Conservation (phyloP, 2,113 vertebrate species). For the Murina feae region DNA sequence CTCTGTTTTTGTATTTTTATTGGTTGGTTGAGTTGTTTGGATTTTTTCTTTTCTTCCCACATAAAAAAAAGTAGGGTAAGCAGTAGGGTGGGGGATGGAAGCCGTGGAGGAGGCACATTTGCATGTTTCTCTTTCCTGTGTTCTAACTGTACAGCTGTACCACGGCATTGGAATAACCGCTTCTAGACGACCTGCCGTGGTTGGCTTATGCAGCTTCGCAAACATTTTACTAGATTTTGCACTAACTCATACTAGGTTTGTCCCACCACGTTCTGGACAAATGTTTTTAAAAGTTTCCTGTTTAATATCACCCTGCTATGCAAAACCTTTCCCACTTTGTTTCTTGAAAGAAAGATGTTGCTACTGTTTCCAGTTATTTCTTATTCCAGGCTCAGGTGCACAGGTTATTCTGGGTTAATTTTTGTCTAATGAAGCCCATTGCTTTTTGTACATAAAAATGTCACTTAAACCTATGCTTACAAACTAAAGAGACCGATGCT, state of each 20-base stretch:
- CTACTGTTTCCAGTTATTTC: conserved; percentile 75
- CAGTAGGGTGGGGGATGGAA: neutral
- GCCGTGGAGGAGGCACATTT: neutral
- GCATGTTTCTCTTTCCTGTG: conserved; percentile 23
- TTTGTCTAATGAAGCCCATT: conserved; percentile 69
- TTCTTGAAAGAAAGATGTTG: conserved; percentile 72
- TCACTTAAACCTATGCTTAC: conserved; percentile 75
- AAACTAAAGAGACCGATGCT: conserved; percentile 73
- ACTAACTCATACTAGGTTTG: conserved; percentile 75
- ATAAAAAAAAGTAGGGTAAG: neutral
- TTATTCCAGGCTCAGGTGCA: conserved; percentile 83
- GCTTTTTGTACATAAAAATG: conserved; percentile 78
- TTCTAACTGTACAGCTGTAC: neutral
- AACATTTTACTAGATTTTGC: conserved; percentile 71
- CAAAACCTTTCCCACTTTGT: conserved; percentile 78
- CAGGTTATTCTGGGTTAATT: conserved; percentile 76
- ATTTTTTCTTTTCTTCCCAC: accelerated
- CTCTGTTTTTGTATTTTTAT: neutral
- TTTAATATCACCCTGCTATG: conserved; percentile 83
- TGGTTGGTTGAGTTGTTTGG: neutral
- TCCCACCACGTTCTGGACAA: conserved; percentile 65
- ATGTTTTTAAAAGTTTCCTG: conserved; percentile 71
- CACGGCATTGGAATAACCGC: neutral
- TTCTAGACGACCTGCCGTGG: conserved; percentile 17
- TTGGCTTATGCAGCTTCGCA: conserved; percentile 58